phyloP scores from a whole-genome alignment of 2,888 invertebrate species.

The Allacma fusca region DNA sequence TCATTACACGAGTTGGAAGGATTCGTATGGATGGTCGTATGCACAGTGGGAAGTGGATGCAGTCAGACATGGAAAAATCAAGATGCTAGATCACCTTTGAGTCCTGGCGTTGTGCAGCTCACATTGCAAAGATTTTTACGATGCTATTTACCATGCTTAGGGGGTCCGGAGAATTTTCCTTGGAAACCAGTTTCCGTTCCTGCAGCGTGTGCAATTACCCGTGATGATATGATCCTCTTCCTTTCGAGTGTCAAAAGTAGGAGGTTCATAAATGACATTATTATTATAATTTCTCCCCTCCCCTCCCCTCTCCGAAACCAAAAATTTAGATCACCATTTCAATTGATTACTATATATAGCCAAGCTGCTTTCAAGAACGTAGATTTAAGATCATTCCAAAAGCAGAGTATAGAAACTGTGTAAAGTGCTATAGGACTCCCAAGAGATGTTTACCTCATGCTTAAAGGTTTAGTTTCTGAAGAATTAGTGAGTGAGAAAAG shows the following conservation, averaged over 20 bases:
- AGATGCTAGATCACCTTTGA: constrained; percentile 10
- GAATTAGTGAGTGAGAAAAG: no score
- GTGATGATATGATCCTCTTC: not conserved
- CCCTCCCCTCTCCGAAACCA: no score
- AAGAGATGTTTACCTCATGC: no score
- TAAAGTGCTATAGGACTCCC: no score
- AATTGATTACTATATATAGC: no score
- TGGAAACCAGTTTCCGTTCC: constrained; percentile 9
- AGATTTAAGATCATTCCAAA: no score
- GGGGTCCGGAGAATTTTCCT: constrained; percentile 5
- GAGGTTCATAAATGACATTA: not conserved
- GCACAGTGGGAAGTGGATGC: not conserved
- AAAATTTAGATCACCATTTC: no score
- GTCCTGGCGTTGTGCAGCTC: not conserved
- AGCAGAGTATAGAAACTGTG: no score
- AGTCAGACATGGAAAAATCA: not conserved
- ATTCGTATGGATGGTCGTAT: not conserved
- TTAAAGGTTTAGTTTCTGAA: no score
- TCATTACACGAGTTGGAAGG: constrained; percentile 1
- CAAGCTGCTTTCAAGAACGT: no score
- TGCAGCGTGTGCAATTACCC: not conserved
- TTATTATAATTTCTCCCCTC: no score
- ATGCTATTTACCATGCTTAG: constrained; percentile 3
- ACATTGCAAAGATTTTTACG: not conserved
- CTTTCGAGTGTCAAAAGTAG: constrained; percentile 1